Conservation (phyloP, 2,888 invertebrate genomes). For the Xestia xanthographa region DNA sequence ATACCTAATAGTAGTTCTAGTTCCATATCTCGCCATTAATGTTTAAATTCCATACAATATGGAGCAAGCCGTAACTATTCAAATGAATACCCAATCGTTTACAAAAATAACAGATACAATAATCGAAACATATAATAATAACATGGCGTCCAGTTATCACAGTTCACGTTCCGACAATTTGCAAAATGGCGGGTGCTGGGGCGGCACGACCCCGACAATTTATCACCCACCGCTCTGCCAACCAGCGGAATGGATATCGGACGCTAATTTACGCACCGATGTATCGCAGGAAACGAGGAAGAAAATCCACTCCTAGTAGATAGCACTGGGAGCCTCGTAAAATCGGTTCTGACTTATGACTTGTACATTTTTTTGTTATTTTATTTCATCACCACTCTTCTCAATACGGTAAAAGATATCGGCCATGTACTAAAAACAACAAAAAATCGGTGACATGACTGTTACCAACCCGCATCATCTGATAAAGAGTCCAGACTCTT, state of each 20-base stretch:
- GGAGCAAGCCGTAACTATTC: neutral
- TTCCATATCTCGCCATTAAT: neutral
- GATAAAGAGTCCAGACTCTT: too few relatives aligned
- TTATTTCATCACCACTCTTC: neutral
- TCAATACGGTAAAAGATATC: neutral
- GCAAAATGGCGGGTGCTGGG: constrained; percentile 68
- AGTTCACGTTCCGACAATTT: constrained; percentile 70
- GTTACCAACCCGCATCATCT: too few relatives aligned
- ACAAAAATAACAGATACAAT: constrained; percentile 17
- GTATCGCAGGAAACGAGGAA: neutral
- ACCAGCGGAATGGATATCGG: constrained; percentile 60
- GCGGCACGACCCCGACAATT: constrained; percentile 63
- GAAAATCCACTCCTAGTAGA: constrained; percentile 5
- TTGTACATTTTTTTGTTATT: neutral
- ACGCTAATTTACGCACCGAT: constrained; percentile 64
- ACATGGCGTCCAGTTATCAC: constrained; percentile 47
- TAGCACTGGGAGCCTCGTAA: neutral
- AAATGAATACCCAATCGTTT: constrained; percentile 9
- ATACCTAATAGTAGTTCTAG: too few relatives aligned
- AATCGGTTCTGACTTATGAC: neutral
- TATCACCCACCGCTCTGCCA: constrained; percentile 64
- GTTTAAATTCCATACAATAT: neutral
- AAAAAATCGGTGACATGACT: neutral
- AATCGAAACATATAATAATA: constrained; percentile 55
- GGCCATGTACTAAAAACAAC: neutral